A percentile compares a stretch with the other conserved stretches of the same genome.
These are phyloP conservation scores for Pteropus rufus DNA, from an alignment of 2,797 vertebrate genomes.

Conservation along the genomic window DNA sequence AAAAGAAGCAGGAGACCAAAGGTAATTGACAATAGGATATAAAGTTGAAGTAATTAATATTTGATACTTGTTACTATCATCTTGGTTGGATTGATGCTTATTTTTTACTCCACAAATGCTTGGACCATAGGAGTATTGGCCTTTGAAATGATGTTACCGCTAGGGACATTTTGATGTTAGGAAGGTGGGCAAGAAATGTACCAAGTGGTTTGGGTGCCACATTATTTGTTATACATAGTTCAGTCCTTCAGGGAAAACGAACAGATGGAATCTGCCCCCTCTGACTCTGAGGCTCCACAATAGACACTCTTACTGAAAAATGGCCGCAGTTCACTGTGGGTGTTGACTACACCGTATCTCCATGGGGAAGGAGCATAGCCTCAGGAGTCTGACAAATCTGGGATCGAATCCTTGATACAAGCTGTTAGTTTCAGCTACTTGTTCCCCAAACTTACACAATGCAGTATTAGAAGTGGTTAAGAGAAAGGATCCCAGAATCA, in stretches of 20 bases:
- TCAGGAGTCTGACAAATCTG: neutral
- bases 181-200: neutral
- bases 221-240: constrained; percentile 4
- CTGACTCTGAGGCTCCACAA: neutral
- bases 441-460: neutral
- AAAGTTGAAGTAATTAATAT: neutral
- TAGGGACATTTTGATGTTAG: neutral
- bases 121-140: neutral
- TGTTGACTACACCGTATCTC: neutral
- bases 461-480: neutral
- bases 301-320: neutral
- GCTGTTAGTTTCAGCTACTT: neutral
- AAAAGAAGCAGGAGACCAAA: neutral
- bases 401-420: neutral
- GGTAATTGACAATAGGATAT: constrained; percentile 17
- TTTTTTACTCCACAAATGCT: neutral
- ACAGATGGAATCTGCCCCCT: neutral
- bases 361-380: neutral
- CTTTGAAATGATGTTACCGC: neutral
- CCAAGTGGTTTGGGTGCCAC: neutral
- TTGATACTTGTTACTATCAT: neutral
- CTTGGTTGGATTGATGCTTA: neutral
- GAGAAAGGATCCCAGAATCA: neutral
- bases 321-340: neutral
- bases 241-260: neutral